These are phyloP conservation scores for Apodemus speciosus DNA, from an alignment of 2,113 vertebrate species.

Conservation along the genomic window DNA sequence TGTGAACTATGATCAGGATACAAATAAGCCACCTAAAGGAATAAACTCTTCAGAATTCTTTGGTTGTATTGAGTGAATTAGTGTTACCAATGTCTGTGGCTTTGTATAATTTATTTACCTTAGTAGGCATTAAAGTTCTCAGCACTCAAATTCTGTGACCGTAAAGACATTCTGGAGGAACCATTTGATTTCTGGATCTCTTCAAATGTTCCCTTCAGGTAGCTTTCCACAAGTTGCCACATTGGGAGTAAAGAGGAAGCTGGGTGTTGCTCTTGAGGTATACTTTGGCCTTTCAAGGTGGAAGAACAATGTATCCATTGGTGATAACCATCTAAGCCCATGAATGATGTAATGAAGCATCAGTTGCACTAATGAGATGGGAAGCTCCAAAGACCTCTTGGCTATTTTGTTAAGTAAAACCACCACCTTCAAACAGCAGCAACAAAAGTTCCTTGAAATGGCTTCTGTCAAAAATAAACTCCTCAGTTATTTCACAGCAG, in stretches of 20 bases:
- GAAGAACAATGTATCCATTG: slow-evolving; percentile 65
- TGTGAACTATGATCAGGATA: not conserved
- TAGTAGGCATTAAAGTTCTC: not conserved
- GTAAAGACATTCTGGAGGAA: not conserved
- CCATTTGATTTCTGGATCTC: slow-evolving; percentile 2
- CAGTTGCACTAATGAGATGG: slow-evolving; percentile 67
- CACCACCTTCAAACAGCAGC: slow-evolving; percentile 41
- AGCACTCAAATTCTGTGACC: not conserved
- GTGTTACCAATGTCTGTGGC: slow-evolving; percentile 8
- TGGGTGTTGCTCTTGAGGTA: slow-evolving; percentile 32
- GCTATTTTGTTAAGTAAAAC: slow-evolving; percentile 71
- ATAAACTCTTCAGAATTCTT: slow-evolving; percentile 7
- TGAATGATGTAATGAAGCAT: slow-evolving; percentile 68
- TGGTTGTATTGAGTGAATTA: slow-evolving; percentile 28
- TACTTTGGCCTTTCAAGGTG: slow-evolving; percentile 58
- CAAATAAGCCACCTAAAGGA: not conserved
- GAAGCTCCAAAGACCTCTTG: slow-evolving; percentile 63
- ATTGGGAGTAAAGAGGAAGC: slow-evolving; percentile 18
- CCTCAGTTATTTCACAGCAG: slow-evolving; percentile 26
- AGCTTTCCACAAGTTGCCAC: slow-evolving; percentile 17
- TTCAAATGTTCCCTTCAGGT: slow-evolving; percentile 54
- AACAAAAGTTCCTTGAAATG: slow-evolving; percentile 57
- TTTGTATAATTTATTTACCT: slow-evolving; percentile 44
- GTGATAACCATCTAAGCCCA: slow-evolving; percentile 68
- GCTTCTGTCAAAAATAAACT: slow-evolving; percentile 66